phyloP scores from a whole-genome alignment of 1,140 invertebrate species.

The Triops longicaudatus region DNA sequence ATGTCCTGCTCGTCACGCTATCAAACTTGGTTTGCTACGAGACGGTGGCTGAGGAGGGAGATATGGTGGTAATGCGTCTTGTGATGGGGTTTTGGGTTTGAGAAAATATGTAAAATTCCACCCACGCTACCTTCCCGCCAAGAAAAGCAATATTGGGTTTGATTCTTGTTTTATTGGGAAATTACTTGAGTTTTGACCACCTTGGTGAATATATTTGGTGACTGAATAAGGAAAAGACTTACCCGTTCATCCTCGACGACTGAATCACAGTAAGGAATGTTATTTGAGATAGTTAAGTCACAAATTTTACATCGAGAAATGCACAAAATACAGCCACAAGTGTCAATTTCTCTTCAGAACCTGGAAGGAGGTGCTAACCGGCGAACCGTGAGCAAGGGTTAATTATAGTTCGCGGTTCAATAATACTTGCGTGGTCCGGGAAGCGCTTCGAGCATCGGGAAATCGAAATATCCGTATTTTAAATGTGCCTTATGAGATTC shows the following conservation, averaged over 20 bases:
- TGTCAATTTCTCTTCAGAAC: background rate
- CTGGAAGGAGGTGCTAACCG: background rate
- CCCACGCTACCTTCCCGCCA: slow-evolving; percentile 13
- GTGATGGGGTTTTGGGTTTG: no score
- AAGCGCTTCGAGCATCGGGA: no score
- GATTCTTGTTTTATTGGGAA: background rate
- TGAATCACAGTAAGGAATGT: slow-evolving; percentile 1
- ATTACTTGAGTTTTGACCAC: background rate
- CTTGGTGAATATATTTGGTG: background rate
- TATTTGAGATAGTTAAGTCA: background rate
- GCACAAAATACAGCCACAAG: slow-evolving; percentile 1
- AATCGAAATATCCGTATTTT: no score
- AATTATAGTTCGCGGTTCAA: background rate
- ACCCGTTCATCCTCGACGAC: background rate
- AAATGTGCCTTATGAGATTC: no score
- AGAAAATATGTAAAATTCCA: background rate
- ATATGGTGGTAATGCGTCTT: no score
- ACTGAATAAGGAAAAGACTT: background rate
- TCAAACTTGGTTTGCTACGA: no score
- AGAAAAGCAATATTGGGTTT: background rate
- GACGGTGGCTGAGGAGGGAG: no score
- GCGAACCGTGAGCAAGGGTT: background rate
- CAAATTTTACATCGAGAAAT: slow-evolving; percentile 15
- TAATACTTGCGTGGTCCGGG: background rate
- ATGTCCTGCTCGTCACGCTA: no score